Evolutionary conservation across 2,113 vertebrate genomes (phyloP).

Genomic region (Geococcyx californianus): DNA sequence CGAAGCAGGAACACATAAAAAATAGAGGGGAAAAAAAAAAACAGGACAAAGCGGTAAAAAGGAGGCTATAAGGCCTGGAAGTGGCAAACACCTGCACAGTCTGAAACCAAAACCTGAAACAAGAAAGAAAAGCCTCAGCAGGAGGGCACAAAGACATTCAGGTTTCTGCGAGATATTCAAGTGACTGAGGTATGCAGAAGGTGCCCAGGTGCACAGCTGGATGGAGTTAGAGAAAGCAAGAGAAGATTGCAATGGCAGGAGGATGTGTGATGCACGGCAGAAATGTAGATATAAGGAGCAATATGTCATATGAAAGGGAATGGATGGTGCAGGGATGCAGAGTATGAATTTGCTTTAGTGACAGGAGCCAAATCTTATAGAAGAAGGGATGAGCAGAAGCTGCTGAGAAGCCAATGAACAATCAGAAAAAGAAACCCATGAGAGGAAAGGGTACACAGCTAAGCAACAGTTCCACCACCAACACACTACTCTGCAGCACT

Average conservation of each 20-base stretch:
- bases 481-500: no score
- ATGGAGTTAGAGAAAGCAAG: not conserved
- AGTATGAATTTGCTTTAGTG: not conserved
- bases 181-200: accelerated
- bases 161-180: not conserved
- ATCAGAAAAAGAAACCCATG: not conserved
- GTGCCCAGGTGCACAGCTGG: not conserved
- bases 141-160: not conserved
- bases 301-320: not conserved
- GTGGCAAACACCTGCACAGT: not conserved
- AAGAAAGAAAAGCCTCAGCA: not conserved
- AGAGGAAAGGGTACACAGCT: not conserved
- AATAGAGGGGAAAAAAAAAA: not conserved
- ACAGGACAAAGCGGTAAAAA: not conserved
- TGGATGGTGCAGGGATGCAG: not conserved
- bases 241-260: not conserved
- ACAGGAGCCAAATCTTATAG: not conserved
- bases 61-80: not conserved
- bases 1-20: not conserved
- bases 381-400: not conserved
- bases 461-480: no score
- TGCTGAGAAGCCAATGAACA: not conserved
- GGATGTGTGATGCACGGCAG: not conserved
- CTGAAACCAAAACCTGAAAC: not conserved
- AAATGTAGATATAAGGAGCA: not conserved